Conservation (phyloP, 1,140 invertebrate genomes). For the Periplaneta americana region DNA sequence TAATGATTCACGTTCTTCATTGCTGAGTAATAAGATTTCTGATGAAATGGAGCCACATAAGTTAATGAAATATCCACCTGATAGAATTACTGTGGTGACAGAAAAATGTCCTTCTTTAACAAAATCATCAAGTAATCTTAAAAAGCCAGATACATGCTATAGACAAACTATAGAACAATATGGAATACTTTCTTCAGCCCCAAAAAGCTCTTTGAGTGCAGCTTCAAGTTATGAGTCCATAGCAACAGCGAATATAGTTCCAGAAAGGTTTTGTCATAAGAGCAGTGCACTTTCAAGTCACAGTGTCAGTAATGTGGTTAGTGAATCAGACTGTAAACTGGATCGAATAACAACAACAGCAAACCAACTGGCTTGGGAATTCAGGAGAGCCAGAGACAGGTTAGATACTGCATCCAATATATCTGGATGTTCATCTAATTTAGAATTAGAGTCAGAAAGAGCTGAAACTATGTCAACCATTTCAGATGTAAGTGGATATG, state of each 20-base stretch:
- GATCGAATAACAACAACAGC: background rate
- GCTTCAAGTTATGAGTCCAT: background rate
- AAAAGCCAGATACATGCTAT: background rate
- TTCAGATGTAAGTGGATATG: conserved; percentile 28
- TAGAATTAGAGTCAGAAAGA: conserved; percentile 27
- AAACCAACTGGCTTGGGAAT: conserved; percentile 8
- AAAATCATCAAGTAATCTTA: background rate
- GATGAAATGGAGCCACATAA: background rate
- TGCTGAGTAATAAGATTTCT: background rate
- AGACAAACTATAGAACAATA: background rate
- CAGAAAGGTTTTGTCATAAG: background rate
- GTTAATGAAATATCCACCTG: background rate
- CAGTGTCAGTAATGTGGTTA: background rate
- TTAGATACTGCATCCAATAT: conserved; percentile 16
- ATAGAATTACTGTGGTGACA: background rate
- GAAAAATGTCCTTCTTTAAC: background rate
- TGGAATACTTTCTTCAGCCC: background rate
- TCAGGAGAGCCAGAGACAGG: conserved; percentile 10
- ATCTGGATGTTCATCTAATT: conserved; percentile 25
- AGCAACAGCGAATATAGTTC: background rate
- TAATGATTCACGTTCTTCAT: background rate
- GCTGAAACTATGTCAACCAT: conserved; percentile 27
- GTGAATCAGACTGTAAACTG: background rate
- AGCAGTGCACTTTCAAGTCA: background rate
- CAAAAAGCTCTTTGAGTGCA: background rate